These are phyloP conservation scores for Ypsolopha scabrella DNA, from an alignment of 2,888 invertebrate genomes.

Conservation along the genomic window DNA sequence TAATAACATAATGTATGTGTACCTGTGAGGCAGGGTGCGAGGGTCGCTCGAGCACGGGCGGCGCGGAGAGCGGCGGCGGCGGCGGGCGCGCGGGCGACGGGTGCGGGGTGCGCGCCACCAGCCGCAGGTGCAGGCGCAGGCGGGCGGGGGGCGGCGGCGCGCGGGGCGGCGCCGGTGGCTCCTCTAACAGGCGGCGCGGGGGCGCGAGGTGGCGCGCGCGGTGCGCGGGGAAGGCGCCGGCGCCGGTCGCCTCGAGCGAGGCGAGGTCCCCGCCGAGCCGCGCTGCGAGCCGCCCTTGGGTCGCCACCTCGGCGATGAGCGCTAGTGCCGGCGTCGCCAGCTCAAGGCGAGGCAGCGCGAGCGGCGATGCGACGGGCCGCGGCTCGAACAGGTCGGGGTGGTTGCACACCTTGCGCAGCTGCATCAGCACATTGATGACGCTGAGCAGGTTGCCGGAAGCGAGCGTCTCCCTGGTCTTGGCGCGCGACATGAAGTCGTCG, in stretches of 20 bases:
- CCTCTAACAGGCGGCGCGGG: constrained; percentile 76
- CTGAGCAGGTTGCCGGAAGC: constrained; percentile 93
- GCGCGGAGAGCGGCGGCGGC: constrained; percentile 20
- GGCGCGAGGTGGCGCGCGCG: constrained; percentile 82
- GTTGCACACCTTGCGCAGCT: constrained; percentile 96
- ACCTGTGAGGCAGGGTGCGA: too few relatives aligned
- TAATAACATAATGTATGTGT: too few relatives aligned
- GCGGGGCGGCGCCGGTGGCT: constrained; percentile 70
- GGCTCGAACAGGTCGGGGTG: constrained; percentile 99
- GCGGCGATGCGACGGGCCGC: constrained; percentile 93
- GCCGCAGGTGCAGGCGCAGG: constrained; percentile 16
- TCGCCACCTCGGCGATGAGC: constrained; percentile 78
- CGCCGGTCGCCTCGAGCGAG: constrained; percentile 74
- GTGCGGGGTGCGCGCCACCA: constrained; percentile 16
- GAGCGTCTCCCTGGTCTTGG: constrained; percentile 94
- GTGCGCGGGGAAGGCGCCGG: constrained; percentile 88
- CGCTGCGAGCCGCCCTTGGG: constrained; percentile 80
- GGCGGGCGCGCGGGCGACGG: constrained; percentile 23
- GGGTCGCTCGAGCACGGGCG: constrained; percentile 17
- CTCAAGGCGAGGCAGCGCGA: constrained; percentile 85
- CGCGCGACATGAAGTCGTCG: constrained; percentile 98
- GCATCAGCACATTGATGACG: constrained; percentile 97
- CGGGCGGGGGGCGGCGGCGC: constrained; percentile 34
- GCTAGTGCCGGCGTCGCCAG: constrained; percentile 79
- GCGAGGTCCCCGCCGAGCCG: constrained; percentile 76